A percentile compares a stretch with the other conserved stretches of the same genome.
Conservation (phyloP, 2,113 vertebrate genomes). For the Dromiciops gliroides region DNA sequence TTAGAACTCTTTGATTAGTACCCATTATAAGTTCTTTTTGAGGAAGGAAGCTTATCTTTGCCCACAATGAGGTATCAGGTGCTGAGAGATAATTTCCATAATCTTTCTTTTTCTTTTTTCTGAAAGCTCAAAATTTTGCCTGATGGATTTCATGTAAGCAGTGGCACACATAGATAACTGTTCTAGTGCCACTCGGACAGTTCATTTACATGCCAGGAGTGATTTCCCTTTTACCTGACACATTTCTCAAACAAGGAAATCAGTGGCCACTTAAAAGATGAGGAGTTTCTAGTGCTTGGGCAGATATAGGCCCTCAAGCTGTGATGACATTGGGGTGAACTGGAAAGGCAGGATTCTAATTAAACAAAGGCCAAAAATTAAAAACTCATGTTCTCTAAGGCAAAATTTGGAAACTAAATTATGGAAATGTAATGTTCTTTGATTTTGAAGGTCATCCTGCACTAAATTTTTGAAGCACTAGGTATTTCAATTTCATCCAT, state of each 20-base stretch:
- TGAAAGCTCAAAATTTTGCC: neutral
- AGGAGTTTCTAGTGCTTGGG: neutral
- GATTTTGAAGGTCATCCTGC: neutral
- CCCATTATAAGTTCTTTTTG: constrained; percentile 53
- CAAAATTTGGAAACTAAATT: neutral
- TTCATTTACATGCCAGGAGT: neutral
- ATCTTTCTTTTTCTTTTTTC: constrained; percentile 14
- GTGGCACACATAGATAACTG: neutral
- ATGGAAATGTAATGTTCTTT: neutral
- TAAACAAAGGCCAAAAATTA: accelerated
- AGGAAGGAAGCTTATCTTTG: constrained; percentile 53
- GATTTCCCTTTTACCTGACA: neutral
- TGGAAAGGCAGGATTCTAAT: neutral
- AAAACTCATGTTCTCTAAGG: neutral
- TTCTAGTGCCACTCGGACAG: neutral
- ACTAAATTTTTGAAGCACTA: neutral
- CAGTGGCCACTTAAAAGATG: neutral
- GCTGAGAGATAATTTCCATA: neutral
- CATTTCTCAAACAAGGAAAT: neutral
- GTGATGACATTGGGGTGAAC: neutral
- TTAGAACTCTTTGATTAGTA: constrained; percentile 54
- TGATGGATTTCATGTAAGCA: neutral
- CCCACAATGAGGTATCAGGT: neutral
- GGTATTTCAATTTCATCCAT: neutral
- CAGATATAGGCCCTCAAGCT: neutral